Evolutionary conservation across 2,113 vertebrate species (phyloP).

Genomic region (Chloropsis hardwickii): DNA sequence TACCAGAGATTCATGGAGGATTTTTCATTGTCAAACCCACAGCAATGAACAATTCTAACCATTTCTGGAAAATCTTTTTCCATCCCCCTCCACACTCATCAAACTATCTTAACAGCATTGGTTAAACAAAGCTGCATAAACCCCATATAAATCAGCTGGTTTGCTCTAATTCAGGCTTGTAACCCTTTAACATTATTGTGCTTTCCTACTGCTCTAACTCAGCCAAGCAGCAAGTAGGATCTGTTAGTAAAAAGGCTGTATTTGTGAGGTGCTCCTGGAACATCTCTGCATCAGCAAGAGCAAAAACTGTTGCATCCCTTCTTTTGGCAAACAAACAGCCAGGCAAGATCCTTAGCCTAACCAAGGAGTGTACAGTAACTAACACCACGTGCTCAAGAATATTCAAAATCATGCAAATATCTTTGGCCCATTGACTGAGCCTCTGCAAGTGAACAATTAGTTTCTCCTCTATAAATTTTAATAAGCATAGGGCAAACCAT

Average conservation of each 20-base stretch:
- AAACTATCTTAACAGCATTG: background rate
- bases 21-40: background rate
- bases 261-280: background rate
- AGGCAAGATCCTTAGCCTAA: background rate
- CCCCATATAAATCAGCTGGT: background rate
- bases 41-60: background rate
- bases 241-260: background rate
- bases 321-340: background rate
- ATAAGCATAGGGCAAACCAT: slow-evolving; percentile 35
- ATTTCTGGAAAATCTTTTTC: background rate
- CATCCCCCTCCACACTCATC: accelerated
- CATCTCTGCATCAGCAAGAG: background rate
- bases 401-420: slow-evolving; percentile 33
- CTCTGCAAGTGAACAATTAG: slow-evolving; percentile 42
- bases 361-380: background rate
- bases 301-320: background rate
- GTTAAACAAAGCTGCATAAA: background rate
- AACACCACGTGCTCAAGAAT: background rate
- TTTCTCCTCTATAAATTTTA: slow-evolving; percentile 45
- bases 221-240: background rate
- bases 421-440: slow-evolving; percentile 20
- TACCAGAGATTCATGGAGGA: background rate
- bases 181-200: background rate
- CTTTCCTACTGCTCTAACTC: background rate
- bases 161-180: background rate